Evolutionary conservation across 2,888 invertebrate genomes (phyloP), one percentile per base, ranked within the genome.

Genomic region (Automeris io): DNA sequence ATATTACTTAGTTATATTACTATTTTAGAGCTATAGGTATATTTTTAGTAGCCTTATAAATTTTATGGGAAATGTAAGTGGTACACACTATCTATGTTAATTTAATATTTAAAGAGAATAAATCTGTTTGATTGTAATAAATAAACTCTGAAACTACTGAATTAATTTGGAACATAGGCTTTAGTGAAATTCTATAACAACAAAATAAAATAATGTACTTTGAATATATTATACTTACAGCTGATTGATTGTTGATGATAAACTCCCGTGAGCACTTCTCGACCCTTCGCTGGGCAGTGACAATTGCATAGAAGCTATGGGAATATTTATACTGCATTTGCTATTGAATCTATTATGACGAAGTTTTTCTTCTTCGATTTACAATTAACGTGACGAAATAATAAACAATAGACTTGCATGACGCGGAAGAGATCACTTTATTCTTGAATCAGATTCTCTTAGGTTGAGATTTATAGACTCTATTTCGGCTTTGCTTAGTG

Each of bases 251-350:
- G 53, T 16, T 7, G 4, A 8, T 29, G n/a, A 7, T n/a, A 3
- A 16, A 29, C n/a, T 54, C 51, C 53, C 57, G 70, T 68, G 52
- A 61, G 57, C 55, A 54, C 61, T 42, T 61, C 47, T 38, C 57
- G 70, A 68, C 61, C 70, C 65, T 65, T 60, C 54, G 53, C 29
- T 64, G 51, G 60, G 55, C 56, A 68, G 48, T 77, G 77, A 51
- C 58, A 46, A 42, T 41, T 43, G 42, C 39, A 42, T 41, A 42
- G 42, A 40, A 35, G 43, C 47, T 48, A 57, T 51, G 50, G 63
- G 62, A 59, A 61, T 46, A 74, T 81, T 73, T 82, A 81, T 82
- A 80, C 68, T 66, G 52, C 60, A 61, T 51, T 55, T 60, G 54
- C 57, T 50, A 43, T 58, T 50, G 51, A 51, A 61, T 57, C 51